Percentiles rank a stretch among this genome's conserved stretches.
These are phyloP conservation scores for Holothuria leucospilota DNA, from an alignment of 53 echinoderm and acorn worm genomes.

Conservation along the genomic window DNA sequence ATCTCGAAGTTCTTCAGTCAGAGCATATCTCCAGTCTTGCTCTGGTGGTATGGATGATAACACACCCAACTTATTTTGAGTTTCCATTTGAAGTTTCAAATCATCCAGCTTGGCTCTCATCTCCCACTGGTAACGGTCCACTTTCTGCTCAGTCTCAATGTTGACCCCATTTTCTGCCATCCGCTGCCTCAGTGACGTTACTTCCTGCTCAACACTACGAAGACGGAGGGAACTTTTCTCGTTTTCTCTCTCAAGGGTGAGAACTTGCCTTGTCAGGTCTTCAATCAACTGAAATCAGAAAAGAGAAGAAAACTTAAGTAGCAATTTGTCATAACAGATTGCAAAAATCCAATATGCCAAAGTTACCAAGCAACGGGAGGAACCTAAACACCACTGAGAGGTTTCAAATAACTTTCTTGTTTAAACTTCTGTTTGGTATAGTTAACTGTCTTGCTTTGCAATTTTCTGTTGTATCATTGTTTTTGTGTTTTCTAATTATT, in stretches of 20 bases:
- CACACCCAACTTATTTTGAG: constrained; percentile 26
- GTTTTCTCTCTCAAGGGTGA: constrained; percentile 75
- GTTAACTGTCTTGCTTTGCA: too few species aligned
- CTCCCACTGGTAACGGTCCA: constrained; percentile 78
- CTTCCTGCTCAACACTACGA: constrained; percentile 73
- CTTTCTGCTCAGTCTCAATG: constrained; percentile 74
- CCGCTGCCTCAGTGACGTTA: constrained; percentile 65
- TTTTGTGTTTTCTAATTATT: too few species aligned
- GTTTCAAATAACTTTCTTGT: too few species aligned
- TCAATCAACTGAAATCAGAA: constrained; percentile 72
- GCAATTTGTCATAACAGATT: too few species aligned
- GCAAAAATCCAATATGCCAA: too few species aligned
- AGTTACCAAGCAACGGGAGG: too few species aligned
- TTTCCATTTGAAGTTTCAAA: constrained; percentile 69
- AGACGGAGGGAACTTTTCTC: constrained; percentile 73
- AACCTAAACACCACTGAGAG: too few species aligned
- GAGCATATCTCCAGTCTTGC: constrained; percentile 49
- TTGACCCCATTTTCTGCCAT: constrained; percentile 79
- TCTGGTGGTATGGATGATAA: constrained; percentile 35
- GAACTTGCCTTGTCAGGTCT: constrained; percentile 72
- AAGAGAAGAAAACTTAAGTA: neutral
- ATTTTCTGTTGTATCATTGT: too few species aligned
- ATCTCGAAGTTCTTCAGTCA: constrained; percentile 73
- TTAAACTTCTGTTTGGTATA: too few species aligned
- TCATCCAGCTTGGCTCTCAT: constrained; percentile 77